Evolutionary conservation across 1,140 invertebrate genomes (phyloP), one percentile per base, ranked within the genome.

Genomic region (Hirudo medicinalis): DNA sequence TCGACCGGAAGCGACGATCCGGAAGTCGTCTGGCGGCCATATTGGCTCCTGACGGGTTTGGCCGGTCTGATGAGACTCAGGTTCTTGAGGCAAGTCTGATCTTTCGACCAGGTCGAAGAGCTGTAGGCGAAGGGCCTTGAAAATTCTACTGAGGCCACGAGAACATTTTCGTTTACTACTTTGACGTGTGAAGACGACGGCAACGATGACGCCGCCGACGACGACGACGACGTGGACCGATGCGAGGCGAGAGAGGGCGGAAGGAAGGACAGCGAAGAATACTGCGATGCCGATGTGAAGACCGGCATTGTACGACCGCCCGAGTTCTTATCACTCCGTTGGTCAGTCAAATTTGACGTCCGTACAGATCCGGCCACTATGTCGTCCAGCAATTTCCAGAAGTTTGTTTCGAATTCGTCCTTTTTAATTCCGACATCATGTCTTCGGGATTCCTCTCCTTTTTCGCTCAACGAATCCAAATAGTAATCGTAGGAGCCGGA

Each of bases 111-210:
- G 53, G 40, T 75, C 29, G 72, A 73, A 15, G 74, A 70, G 19
- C 67, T 71, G 69, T 73, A 73, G 63, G 70, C 72, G 36, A 73
- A 73, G 27, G 72, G 72, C 36, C 70, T 29, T 0, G 25, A 22
- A 54, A 73, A 73, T 36, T 74, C 71, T 5, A 69, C 68, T 9
- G 70, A 71, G 15, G 69, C 70, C 19, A 71, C 63, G 15, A 67
- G 67, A 49, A 74, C 70, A 36, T 67, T 63, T 22, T 32, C 29
- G 20, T 63, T 63, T 4, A 63, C 22, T 20, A 63, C 57, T 22
- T 63, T 63, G 22, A 32, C 20, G 22, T 22, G 57, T 15, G 29
- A 32, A 5, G 29, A 63, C 19, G 57, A 8, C 17, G 57, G 15
- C 15, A 15, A 2, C 20, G 29, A 63, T 63, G 57, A 63, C 20